Percentiles rank a stretch among this genome's conserved stretches.
Evolutionary conservation across 2,797 vertebrate genomes (phyloP).

Genomic region (Mustela erminea): DNA sequence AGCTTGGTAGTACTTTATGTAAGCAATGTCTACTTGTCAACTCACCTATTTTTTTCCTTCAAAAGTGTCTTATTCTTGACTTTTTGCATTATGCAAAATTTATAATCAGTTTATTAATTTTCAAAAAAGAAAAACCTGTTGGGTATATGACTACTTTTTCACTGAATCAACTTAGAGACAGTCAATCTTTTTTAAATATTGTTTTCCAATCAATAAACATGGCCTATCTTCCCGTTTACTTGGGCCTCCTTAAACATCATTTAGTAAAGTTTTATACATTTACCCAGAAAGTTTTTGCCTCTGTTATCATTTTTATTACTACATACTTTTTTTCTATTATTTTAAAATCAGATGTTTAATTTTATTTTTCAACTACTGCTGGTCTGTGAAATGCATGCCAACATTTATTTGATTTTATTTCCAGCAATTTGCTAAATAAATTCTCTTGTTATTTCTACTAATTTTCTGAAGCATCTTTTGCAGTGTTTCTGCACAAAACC

Average conservation of each 20-base stretch:
- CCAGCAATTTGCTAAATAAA: not conserved
- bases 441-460: not conserved
- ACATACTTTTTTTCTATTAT: not conserved
- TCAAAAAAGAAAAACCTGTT: not conserved
- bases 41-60: not conserved
- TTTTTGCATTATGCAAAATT: conserved; percentile 1
- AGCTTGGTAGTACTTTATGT: not conserved
- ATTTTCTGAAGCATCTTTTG: not conserved
- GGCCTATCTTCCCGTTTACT: not conserved
- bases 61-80: not conserved
- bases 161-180: not conserved
- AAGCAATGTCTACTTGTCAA: not conserved
- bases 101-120: not conserved
- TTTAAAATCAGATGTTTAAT: not conserved
- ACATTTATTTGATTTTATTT: conserved; percentile 50
- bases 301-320: not conserved
- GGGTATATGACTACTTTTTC: not conserved
- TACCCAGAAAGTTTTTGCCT: not conserved
- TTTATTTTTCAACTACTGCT: conserved; percentile 15
- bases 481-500: not conserved
- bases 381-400: not conserved
- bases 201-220: not conserved
- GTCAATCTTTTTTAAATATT: not conserved
- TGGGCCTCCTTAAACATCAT: not conserved
- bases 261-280: not conserved